Base-by-base conservation (phyloP, 2,888 invertebrate species). In the Emmelina monodactyla region DNA sequence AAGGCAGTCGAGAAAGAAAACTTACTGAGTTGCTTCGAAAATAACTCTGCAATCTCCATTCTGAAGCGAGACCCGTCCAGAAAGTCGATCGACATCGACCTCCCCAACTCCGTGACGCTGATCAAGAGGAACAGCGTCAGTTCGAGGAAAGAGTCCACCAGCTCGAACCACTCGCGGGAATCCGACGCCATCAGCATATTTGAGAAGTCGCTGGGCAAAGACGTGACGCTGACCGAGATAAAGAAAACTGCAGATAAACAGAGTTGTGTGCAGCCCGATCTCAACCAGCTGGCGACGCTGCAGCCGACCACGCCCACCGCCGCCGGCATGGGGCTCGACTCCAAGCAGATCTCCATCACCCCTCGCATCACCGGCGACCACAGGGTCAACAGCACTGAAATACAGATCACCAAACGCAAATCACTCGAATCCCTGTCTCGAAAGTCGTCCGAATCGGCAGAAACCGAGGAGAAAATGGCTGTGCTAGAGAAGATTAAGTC, bases 21-120 rank as follows among this genome's bases (percentile, higher is more conserved):
- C 49, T 64, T 82, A 13, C 50, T 82, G 19, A 80, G 78, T 46
- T 79, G 79, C 45, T 80, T 81, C 44, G 81, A 81, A 54, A 81
- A 80, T 42, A 82, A 82, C 50, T 76, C 80, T 1, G 79, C 80
- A 16, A 80, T 82, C 46, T 81, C 82, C 35, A 78, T 82, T 50
- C 68, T 80, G 7, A 80, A 81, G 44, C 63, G 79, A 45, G 81
- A 81, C 50, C 73, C 73, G 43, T 68, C 66, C 3, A 62, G 81
- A 34, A 72, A 65, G 41, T 82, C 81, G 10, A 53, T 78, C 30
- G 81, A 81, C 36, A 56, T 80, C n/a, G 81, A 82, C 37, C 51
- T 71, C 25, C 71, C 80, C 11, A 73, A 79, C 45, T 76, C 79
- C 22, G 70, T 81, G 4, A 81, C 81, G 16, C 53, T 81, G 13